Evolutionary conservation across 2,797 vertebrate species (phyloP).

Genomic region (Austrolebias charrua): DNA sequence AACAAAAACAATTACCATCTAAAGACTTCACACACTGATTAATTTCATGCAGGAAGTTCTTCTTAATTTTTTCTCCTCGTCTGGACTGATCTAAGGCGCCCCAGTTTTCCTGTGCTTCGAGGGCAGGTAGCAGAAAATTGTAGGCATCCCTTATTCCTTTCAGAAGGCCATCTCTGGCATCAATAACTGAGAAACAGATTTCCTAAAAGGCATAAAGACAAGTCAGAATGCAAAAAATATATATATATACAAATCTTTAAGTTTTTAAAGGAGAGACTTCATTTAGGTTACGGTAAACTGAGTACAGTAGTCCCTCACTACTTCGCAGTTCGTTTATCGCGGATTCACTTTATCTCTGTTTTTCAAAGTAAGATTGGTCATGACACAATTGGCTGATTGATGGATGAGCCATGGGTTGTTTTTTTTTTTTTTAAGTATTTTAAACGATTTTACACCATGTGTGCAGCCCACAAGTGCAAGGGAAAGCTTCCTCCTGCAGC

Average conservation of each 20-base stretch:
- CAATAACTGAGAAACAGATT: constrained; percentile 76
- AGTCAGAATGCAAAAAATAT: too few relatives aligned
- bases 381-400: too few relatives aligned
- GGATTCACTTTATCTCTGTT: too few relatives aligned
- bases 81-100: constrained; percentile 75
- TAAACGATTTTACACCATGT: too few relatives aligned
- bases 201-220: constrained; percentile 69
- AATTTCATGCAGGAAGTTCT: constrained; percentile 76
- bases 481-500: too few relatives aligned
- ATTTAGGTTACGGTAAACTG: too few relatives aligned
- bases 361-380: too few relatives aligned
- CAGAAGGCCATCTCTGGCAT: constrained; percentile 80
- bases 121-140: constrained; percentile 74
- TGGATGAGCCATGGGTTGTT: too few relatives aligned
- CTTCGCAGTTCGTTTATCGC: too few relatives aligned
- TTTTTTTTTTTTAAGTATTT: too few relatives aligned
- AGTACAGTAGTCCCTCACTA: too few relatives aligned
- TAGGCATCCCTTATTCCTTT: constrained; percentile 67
- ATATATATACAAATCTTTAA: neutral
- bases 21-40: constrained; percentile 77
- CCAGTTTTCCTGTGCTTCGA: constrained; percentile 75
- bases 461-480: too few relatives aligned
- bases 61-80: constrained; percentile 73
- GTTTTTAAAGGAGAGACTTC: neutral
- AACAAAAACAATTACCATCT: constrained; percentile 80